phyloP scores from a whole-genome alignment of 2,113 vertebrate genomes.

The Rhagologus leucostigma region DNA sequence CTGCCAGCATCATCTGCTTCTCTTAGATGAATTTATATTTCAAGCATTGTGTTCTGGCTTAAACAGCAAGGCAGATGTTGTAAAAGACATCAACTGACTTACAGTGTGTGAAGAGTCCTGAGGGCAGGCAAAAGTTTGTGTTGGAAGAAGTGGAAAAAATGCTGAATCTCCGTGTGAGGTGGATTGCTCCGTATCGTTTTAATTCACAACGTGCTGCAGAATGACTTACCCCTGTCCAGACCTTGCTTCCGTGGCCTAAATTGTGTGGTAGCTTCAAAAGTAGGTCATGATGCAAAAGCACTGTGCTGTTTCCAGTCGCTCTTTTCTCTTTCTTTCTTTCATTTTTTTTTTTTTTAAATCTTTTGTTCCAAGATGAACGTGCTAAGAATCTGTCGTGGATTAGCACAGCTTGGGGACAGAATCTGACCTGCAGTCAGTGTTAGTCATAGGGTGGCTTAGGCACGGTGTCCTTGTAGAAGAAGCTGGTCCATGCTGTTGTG shows the following conservation, averaged over 20 bases:
- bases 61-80: background rate
- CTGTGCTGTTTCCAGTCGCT: background rate
- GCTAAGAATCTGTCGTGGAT: background rate
- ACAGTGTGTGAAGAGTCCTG: background rate
- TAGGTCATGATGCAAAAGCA: constrained; percentile 22
- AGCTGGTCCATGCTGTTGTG: background rate
- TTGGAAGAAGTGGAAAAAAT: background rate
- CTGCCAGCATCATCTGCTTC: background rate
- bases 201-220: background rate
- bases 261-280: background rate
- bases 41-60: background rate
- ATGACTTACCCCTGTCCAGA: background rate
- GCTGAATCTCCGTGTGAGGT: background rate
- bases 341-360: accelerated
- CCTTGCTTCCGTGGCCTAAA: background rate
- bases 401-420: background rate
- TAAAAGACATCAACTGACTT: background rate
- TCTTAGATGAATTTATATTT: background rate
- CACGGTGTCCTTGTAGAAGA: background rate
- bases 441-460: background rate
- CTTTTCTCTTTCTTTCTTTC: background rate
- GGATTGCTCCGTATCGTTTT: background rate
- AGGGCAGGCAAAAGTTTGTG: background rate
- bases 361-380: background rate
- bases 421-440: background rate